phyloP scores from a whole-genome alignment of 2,888 invertebrate genomes.

The Lordiphosa fenestrarum region DNA sequence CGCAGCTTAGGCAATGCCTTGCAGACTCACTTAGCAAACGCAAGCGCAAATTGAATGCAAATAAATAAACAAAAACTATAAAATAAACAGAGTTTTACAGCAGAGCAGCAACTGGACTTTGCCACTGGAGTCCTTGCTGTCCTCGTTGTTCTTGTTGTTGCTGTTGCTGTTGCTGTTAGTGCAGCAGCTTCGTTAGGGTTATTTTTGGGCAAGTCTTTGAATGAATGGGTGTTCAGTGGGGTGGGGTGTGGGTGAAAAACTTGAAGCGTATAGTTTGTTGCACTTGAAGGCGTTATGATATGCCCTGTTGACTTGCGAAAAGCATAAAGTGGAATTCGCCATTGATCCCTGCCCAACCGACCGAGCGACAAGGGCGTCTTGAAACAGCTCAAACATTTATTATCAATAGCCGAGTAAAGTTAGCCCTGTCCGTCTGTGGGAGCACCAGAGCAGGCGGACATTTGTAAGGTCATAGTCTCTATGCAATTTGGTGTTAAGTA shows the following conservation, averaged over 20 bases:
- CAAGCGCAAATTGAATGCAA: conserved; percentile 43
- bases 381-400: no score
- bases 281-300: conserved; percentile 8
- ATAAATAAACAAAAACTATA: conserved; percentile 54
- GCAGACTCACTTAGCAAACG: conserved; percentile 4
- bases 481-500: no score
- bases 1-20: conserved; percentile 30
- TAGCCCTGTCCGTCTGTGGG: no score
- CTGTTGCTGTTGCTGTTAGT: conserved; percentile 7
- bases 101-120: conserved; percentile 35
- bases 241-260: no score
- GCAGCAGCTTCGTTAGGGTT: conserved; percentile 52
- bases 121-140: conserved; percentile 13
- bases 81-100: conserved; percentile 53
- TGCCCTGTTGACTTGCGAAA: conserved; percentile 4
- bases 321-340: not conserved
- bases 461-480: no score
- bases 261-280: conserved; percentile 2
- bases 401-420: no score
- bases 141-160: conserved; percentile 21
- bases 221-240: not conserved
- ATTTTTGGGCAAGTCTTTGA: conserved; percentile 58
- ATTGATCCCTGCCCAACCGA: no score
- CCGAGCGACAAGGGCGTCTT: no score
- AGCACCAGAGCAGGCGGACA: no score